Base-by-base conservation (phyloP, 2,113 vertebrate genomes). In the Salvelinus alpinus region DNA sequence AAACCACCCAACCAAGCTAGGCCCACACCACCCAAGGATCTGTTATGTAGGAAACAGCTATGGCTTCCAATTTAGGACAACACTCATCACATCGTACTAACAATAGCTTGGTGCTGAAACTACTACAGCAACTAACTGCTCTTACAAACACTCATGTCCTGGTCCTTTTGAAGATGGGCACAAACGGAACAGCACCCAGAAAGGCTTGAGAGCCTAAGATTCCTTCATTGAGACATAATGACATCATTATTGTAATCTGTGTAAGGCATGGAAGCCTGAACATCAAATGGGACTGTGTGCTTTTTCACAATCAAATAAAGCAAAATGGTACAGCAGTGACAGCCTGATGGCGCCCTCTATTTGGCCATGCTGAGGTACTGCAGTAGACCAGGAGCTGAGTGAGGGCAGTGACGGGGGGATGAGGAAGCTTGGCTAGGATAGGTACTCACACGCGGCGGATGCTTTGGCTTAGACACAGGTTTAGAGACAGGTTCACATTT, bases 381-480 rank as follows among this genome's bases (percentile, higher is more conserved):
- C 82, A 71, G 82, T 85, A 84, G 82, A 88, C 84, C 84, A 88
- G 85, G 87, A 89, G 85, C 87, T 83, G 88, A 84, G 89, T 59
- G 64, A 78, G 88, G 87, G 88, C 80, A 85, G 86, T 81, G 77
- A 80, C 73, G 34, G 31, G 7, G 76, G 44, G 59, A 34, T 31
- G 80, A 79, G 82, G 77, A 73, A 54, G 80, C 91, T 89, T 86
- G 68, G 79, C 75, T 84, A 51, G 76, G 75, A 81, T 90, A 84
- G 83, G 92, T 94, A 94, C 94, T 94, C 92, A 94, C 94, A 90
- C 90, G 92, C 86, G 93, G 86, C 88, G 34, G 90, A 76, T 92
- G 92, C 90, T 92, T 93, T 82, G 91, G 88, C 78, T 88, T 92
- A 90, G 81, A 89, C 86, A 92, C 91, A 83, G 89, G 51, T 54